A percentile compares a stretch with the other conserved stretches of the same genome.
Evolutionary conservation across 2,113 vertebrate species (phyloP).

Genomic region (Pelobates fuscus): DNA sequence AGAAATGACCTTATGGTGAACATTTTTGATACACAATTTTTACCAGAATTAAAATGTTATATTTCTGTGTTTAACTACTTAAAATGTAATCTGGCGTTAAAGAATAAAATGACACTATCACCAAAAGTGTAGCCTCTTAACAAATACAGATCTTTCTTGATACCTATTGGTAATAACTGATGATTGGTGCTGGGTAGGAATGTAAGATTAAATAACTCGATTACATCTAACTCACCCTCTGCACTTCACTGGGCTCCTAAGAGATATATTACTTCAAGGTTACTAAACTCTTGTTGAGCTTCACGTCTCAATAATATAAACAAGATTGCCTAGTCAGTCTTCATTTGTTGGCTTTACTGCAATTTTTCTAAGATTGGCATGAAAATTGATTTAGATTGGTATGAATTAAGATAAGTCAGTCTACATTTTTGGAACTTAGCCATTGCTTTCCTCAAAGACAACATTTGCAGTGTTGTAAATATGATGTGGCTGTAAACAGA

Average conservation of each 20-base stretch:
- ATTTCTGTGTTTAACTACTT: too few species aligned
- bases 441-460: constrained; percentile 1
- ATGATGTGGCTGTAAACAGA: neutral
- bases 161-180: neutral
- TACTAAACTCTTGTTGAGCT: neutral
- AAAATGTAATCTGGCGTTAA: too few species aligned
- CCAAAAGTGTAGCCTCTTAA: neutral
- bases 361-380: constrained; percentile 4
- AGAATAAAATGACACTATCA: neutral
- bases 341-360: constrained; percentile 9
- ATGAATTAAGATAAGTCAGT: constrained; percentile 7
- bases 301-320: constrained; percentile 4
- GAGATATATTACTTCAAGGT: neutral
- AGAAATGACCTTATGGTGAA: too few species aligned
- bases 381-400: constrained; percentile 22
- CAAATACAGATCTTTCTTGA: neutral
- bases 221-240: neutral
- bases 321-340: constrained; percentile 7
- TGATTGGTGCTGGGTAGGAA: neutral
- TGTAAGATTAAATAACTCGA: neutral
- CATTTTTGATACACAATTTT: too few species aligned
- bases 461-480: constrained; percentile 11
- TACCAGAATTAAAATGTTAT: too few species aligned
- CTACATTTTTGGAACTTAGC: constrained; percentile 7
- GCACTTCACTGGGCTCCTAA: neutral